A percentile compares a stretch with the other conserved stretches of the same genome.
These are phyloP conservation scores for Hemistola chrysoprasaria DNA, from an alignment of 2,888 invertebrate genomes.

Conservation along the genomic window DNA sequence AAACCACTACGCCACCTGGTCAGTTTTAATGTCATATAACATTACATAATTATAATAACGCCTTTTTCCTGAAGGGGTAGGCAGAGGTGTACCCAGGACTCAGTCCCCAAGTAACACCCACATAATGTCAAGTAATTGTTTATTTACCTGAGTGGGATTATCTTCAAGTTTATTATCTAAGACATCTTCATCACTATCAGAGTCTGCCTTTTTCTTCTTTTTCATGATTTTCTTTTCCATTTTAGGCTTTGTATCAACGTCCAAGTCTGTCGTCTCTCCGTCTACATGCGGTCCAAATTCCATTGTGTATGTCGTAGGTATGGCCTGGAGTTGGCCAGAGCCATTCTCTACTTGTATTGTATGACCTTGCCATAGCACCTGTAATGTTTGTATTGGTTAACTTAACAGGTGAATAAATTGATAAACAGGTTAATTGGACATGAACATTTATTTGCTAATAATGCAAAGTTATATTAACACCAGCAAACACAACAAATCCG, in stretches of 20 bases:
- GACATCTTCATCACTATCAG: conserved; percentile 74
- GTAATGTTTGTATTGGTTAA: conserved; percentile 37
- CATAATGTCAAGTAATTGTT: too few species aligned
- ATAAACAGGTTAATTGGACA: too few species aligned
- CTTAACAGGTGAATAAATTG: neutral
- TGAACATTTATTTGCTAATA: too few species aligned
- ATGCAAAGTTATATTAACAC: too few species aligned
- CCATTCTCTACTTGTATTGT: conserved; percentile 84
- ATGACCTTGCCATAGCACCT: conserved; percentile 86
- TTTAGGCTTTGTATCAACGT: conserved; percentile 72
- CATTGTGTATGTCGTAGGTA: conserved; percentile 63
- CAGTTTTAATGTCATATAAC: too few species aligned
- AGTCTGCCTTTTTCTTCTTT: conserved; percentile 78
- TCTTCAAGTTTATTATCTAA: conserved; percentile 87
- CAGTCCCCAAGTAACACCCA: too few species aligned
- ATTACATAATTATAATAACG: too few species aligned
- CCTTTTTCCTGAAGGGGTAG: too few species aligned
- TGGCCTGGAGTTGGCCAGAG: conserved; percentile 59
- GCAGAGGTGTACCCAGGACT: too few species aligned
- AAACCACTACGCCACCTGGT: too few species aligned
- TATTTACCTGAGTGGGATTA: conserved; percentile 79
- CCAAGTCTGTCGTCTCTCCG: conserved; percentile 56
- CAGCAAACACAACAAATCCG: too few species aligned
- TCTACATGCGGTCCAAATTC: conserved; percentile 66
- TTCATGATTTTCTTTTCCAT: conserved; percentile 71